phyloP scores from a whole-genome alignment of 2,113 vertebrate genomes.

The Corythoichthys intestinalis region DNA sequence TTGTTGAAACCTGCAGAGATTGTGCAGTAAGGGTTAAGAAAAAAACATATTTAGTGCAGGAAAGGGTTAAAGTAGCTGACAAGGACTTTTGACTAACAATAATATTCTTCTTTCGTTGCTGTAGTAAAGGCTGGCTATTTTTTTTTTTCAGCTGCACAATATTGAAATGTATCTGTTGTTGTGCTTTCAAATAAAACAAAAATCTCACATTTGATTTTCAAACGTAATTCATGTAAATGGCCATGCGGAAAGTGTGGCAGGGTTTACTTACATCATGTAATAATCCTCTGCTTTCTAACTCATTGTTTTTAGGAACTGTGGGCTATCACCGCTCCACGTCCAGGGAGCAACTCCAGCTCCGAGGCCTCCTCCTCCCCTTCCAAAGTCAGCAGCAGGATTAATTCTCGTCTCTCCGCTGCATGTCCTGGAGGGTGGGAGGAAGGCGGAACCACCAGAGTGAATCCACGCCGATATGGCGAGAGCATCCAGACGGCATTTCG shows the following conservation, averaged over 20 bases:
- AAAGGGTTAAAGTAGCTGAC: too few species aligned
- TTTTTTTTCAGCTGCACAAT: not conserved
- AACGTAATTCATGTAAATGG: too few species aligned
- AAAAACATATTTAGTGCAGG: too few species aligned
- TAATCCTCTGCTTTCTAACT: slow-evolving; percentile 21
- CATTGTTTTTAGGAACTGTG: slow-evolving; percentile 52
- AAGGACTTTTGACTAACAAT: too few species aligned
- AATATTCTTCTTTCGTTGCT: not conserved
- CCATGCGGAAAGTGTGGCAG: too few species aligned
- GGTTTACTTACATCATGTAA: not conserved
- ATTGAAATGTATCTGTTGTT: not conserved
- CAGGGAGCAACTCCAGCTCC: slow-evolving; percentile 57
- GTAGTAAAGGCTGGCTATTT: not conserved
- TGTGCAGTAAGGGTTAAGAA: too few species aligned
- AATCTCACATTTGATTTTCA: too few species aligned
- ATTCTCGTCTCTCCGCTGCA: slow-evolving; percentile 36
- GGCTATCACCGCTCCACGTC: slow-evolving; percentile 57
- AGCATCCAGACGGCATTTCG: slow-evolving; percentile 55
- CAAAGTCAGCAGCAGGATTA: slow-evolving; percentile 49
- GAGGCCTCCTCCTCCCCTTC: slow-evolving; percentile 25
- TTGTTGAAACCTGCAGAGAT: too few species aligned
- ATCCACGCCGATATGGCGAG: slow-evolving; percentile 58
- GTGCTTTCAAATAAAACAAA: not conserved
- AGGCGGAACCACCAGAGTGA: slow-evolving; percentile 31
- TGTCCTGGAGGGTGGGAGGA: slow-evolving; percentile 56